Base-by-base conservation (phyloP, 1,140 invertebrate species). In the Stegodyphus dumicola region DNA sequence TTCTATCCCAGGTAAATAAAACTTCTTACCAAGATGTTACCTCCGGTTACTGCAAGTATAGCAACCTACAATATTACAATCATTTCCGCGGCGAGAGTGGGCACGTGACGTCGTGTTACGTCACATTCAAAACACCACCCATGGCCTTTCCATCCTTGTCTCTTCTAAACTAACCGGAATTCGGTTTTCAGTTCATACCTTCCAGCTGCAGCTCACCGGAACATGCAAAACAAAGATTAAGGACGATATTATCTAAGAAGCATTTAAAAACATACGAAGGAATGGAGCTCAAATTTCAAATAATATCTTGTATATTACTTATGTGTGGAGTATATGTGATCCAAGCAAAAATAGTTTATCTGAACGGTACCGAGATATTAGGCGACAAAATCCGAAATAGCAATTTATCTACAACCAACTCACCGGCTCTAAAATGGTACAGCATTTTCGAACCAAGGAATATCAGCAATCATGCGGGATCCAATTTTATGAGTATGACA, bases 391-490 rank as follows among this genome's bases (percentile, higher is more conserved):
- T 66, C 6, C 52, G 10, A 13, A 49, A 6, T 15, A n/a, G 10
- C 6, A 76, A 77, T 70, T 5, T 18, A 1, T 75, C 80, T 6
- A 81, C 78, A 17, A 33, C 13, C 66, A 51, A 33, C 9, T 15
- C 9, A 2, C 80, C 80, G 0, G 6, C 54, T 33, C 78, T 51
- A 9, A 65, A 51, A 53, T 83, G 80, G 80, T 64, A 66, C 48
- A 76, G 74, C 69, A 60, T 75, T 53, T 83, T 83, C 15, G 75
- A 83, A 75, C 73, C 81, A 3, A 76, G 51, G 65, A 85, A 85
- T 60, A 85, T 85, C 2, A 85, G 81, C n/a, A 85, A 85, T 60
- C 81, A 85, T 70, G 76, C 81, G 6, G 81, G 81, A 48, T 48
- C 33, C 48, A 56, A 65, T 56, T 60, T 60, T 9, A 77, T 51